phyloP scores from a whole-genome alignment of 2,113 vertebrate genomes.

The zebrafish (Danio rerio) region DNA sequence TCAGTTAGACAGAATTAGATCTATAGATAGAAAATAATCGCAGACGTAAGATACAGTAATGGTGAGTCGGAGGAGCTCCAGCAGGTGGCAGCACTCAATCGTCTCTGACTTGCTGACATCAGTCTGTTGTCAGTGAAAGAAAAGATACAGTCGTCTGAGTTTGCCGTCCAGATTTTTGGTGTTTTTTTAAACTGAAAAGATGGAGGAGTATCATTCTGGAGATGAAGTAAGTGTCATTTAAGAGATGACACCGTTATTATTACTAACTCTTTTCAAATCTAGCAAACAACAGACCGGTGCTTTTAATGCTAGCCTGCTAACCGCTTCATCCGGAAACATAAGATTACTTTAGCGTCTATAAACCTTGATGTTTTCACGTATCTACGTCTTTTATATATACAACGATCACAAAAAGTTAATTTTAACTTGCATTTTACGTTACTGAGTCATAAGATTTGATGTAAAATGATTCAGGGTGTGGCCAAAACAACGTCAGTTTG shows the following conservation, averaged over 20 bases:
- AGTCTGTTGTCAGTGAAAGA: conserved; percentile 16
- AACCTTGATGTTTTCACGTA: background rate
- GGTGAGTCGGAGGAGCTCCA: conserved; percentile 4
- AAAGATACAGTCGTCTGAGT: background rate
- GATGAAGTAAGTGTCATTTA: conserved; percentile 66
- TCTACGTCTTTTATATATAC: background rate
- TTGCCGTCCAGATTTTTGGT: background rate
- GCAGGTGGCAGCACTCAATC: conserved; percentile 26
- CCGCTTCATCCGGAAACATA: background rate
- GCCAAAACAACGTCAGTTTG: conserved; percentile 6
- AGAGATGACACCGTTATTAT: background rate
- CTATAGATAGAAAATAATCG: too few relatives aligned
- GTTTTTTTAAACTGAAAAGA: conserved; percentile 38
- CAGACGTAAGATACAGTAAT: too few relatives aligned
- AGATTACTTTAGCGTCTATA: background rate
- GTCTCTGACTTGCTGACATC: background rate
- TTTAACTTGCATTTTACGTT: background rate
- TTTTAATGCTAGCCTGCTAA: conserved; percentile 33
- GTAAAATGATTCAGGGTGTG: conserved; percentile 44
- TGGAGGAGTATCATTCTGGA: conserved; percentile 73
- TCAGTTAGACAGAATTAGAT: background rate
- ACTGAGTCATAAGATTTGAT: background rate
- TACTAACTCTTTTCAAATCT: background rate
- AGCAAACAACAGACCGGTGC: background rate
- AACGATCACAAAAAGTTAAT: background rate